Conservation (phyloP, 2,797 vertebrate genomes). For the Phrynocephalus forsythii region DNA sequence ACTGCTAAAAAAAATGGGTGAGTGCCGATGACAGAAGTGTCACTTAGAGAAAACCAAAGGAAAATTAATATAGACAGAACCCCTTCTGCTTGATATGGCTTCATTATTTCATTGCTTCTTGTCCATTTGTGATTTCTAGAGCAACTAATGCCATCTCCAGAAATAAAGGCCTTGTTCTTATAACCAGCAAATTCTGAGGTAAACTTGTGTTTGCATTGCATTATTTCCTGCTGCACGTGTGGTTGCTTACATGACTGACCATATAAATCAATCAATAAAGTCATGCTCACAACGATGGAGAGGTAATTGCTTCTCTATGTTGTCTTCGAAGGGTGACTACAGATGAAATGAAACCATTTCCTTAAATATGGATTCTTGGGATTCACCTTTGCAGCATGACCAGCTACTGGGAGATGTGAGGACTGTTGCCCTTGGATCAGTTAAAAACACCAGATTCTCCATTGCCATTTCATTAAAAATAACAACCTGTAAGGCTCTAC, state of each 20-base stretch:
- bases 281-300: not conserved
- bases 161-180: constrained; percentile 34
- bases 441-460: too few species aligned
- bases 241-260: not conserved
- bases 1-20: constrained; percentile 36
- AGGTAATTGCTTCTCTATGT: too few species aligned
- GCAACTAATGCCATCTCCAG: constrained; percentile 40
- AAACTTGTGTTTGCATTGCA: not conserved
- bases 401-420: too few species aligned
- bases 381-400: too few species aligned
- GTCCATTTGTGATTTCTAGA: constrained; percentile 55
- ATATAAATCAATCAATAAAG: not conserved
- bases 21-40: constrained; percentile 35
- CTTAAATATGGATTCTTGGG: too few species aligned
- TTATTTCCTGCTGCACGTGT: not conserved
- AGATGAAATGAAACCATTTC: too few species aligned
- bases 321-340: too few species aligned
- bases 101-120: constrained; percentile 61
- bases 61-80: constrained; percentile 56
- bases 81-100: constrained; percentile 51
- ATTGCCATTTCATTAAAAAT: not conserved
- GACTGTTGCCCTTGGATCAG: too few species aligned
- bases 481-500: not conserved
- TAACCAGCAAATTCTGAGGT: not conserved
- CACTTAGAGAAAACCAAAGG: constrained; percentile 39